Evolutionary conservation across 2,888 invertebrate genomes (phyloP), one percentile per base, ranked within the genome.

Genomic region (Mythimna vitellina): DNA sequence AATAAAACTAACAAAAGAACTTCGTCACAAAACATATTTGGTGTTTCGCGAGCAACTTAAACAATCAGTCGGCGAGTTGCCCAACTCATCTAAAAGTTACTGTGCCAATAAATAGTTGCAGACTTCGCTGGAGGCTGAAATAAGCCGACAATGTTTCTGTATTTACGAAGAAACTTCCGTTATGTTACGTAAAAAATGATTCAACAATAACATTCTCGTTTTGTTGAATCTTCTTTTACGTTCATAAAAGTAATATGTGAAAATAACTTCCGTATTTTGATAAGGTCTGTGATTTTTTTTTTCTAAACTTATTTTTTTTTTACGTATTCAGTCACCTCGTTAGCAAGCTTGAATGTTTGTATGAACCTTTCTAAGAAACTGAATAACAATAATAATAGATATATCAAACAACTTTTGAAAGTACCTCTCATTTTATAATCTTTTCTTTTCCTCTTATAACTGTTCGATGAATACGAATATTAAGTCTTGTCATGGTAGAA

Each of bases 41-140:
- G 66, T 74, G 70, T 72, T 65, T 67, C 65, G 56, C 70, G 61
- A 66, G 72, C 62, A 88, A 89, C 83, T 87, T 85, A 73, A 73
- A 85, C 87, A 87, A 90, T 90, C 89, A 88, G 76, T 80, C 73
- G 64, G 66, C 58, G 56, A 67, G 79, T 86, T 82, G 61, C 22
- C 54, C 71, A 86, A 86, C 85, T 88, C 88, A 86, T 89, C 84
- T 79, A 60, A 60, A 60, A 60, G 60, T 38, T 60, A 76, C 73
- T 65, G 70, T 74, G 70, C 85, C 85, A 89, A 88, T 88, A 89
- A 89, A 89, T 89, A 88, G 86, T 90, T 88, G 70, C 65, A 35
- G 61, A 64, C 74, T 65, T 57, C 49, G 10, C 53, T 57, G 64
- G 64, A 46, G 62, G 51, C 66, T 49, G 61, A 60, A 78, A 70